phyloP scores from a whole-genome alignment of 2,888 invertebrate genomes.

The Papilio gigon region DNA sequence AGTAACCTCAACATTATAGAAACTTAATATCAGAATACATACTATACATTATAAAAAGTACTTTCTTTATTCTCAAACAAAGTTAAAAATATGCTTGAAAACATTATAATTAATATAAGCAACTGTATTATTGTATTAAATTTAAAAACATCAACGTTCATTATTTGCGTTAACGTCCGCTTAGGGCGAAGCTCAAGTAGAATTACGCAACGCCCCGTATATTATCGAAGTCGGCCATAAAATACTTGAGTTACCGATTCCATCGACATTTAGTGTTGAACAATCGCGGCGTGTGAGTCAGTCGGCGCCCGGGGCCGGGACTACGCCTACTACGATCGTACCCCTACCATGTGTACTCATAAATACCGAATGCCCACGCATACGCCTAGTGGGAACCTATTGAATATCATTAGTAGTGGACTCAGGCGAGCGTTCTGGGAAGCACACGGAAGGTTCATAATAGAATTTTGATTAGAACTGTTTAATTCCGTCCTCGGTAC shows the following conservation, averaged over 20 bases:
- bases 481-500: constrained; percentile 63
- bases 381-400: constrained; percentile 40
- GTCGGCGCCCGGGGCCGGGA: constrained; percentile 70
- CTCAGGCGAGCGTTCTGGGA: constrained; percentile 51
- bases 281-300: constrained; percentile 77
- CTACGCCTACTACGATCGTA: constrained; percentile 65
- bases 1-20: background rate
- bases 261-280: constrained; percentile 76
- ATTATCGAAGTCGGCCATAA: constrained; percentile 75
- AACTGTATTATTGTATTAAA: constrained; percentile 10
- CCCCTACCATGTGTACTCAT: constrained; percentile 53
- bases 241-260: constrained; percentile 78
- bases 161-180: constrained; percentile 64
- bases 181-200: constrained; percentile 63
- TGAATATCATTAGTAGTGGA: constrained; percentile 54
- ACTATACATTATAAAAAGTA: no score
- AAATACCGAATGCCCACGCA: constrained; percentile 42
- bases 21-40: no score
- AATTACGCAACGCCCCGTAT: constrained; percentile 78
- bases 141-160: constrained; percentile 46
- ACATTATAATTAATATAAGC: no score
- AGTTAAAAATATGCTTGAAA: no score
- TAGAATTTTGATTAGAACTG: constrained; percentile 68
- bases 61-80: no score
- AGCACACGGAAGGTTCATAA: constrained; percentile 59